Percentiles rank a stretch among this genome's conserved stretches.
Evolutionary conservation across 2,797 vertebrate genomes (phyloP).

Genomic region (Acanthiza pusilla): DNA sequence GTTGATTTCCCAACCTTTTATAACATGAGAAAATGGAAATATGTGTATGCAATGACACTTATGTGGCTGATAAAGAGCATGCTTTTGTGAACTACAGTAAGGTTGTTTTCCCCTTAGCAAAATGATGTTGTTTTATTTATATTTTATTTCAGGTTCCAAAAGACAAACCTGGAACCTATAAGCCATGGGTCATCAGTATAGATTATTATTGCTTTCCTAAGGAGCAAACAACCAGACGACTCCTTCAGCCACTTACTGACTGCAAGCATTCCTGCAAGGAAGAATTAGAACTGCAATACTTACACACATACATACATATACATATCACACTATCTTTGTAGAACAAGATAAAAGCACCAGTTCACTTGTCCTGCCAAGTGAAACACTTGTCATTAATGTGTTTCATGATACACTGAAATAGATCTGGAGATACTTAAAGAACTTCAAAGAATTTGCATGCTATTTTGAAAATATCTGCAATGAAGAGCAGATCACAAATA

Average conservation of each 20-base stretch:
- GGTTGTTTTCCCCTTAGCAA: neutral
- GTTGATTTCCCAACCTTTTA: neutral
- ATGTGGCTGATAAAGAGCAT: neutral
- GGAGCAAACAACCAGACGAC: neutral
- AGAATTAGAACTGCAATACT: neutral
- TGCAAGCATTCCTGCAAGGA: neutral
- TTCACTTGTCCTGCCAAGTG: neutral
- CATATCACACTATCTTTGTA: neutral
- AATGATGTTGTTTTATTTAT: neutral
- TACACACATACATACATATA: rapidly evolving
- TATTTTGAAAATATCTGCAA: neutral
- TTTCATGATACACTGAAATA: neutral
- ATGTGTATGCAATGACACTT: neutral
- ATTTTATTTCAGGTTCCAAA: constrained; percentile 60
- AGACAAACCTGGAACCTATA: constrained; percentile 58
- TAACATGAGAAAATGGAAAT: neutral
- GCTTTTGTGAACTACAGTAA: neutral
- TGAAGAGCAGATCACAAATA: neutral
- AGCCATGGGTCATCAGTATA: constrained; percentile 38
- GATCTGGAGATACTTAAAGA: neutral
- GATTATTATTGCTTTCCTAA: neutral
- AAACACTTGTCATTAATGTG: neutral
- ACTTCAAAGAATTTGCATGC: neutral
- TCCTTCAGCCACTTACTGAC: neutral
- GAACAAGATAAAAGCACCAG: neutral